Base-by-base conservation (phyloP, 2,797 vertebrate species). In the Syngnathus rostellatus region DNA sequence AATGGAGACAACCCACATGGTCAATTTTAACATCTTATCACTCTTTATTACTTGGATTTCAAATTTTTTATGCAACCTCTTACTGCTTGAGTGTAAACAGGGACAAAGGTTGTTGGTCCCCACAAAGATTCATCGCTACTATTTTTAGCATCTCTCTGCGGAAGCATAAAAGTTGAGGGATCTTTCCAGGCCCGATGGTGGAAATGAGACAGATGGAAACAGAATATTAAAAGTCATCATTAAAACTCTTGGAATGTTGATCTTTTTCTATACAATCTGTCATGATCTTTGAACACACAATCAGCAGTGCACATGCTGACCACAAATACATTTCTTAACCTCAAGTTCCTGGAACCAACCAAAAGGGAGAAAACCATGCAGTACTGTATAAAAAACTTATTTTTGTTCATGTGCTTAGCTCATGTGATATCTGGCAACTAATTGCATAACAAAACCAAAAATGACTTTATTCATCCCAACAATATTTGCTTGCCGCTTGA, bases 111-210 rank as follows among this genome's bases (percentile, higher is more conserved):
- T 43, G 40, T 62, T 9, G 25, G 37, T 62, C 65, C 5, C 11
- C 14, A 45, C 63, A 59, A 71, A 64, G 69, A 62, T 69, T 45
- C 39, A 39, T 31, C 5, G 23, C 62, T 41, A 16, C 23, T 63
- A 48, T 58, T 78, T 64, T 69, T 55, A 75, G 77, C 61, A 76
- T 76, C 77, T 48, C 19, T 55, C 67, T 71, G 59, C 16, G 70
- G 74, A 77, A 72, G 51, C 68, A 64, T 43, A 80, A 71, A 77
- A 55, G 67, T 77, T 78, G 76, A 83, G 77, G 66, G 63, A 81
- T 76, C 61, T 67, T 66, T 68, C 1, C 31, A 31, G 31, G 31
- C 31, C 31, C 31, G 31, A 31, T n/a, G 19, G 21, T 17, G 31
- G 53, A 43, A 59, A 11, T 50, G 41, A 53, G 66, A 75, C 81